These are phyloP conservation scores for Micoletzkya japonica DNA, from an alignment of 2,888 invertebrate species.

Conservation along the genomic window DNA sequence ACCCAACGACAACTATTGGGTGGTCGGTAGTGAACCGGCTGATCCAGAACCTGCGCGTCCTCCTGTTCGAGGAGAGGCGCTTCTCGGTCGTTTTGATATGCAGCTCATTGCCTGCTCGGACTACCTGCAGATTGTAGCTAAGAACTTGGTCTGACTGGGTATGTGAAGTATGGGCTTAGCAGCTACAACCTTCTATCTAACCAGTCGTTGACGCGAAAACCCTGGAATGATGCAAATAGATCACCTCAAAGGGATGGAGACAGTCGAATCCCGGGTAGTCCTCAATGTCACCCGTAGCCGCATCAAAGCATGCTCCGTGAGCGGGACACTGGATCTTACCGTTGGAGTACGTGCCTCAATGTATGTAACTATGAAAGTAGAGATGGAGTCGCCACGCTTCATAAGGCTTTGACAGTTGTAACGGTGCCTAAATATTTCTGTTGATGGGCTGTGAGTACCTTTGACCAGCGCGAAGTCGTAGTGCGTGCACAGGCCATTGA, in stretches of 20 bases:
- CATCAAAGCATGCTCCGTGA: constrained; percentile 93
- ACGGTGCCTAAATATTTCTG: not conserved
- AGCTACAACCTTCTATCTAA: not conserved
- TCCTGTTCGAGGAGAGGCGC: constrained; percentile 34
- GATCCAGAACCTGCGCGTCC: constrained; percentile 27
- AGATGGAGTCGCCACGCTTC: not conserved
- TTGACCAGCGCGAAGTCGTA: constrained; percentile 82
- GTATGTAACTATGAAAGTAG: constrained; percentile 15
- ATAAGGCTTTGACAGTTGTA: not conserved
- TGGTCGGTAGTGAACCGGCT: constrained; percentile 26
- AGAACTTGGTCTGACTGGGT: not conserved
- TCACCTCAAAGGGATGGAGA: constrained; percentile 82
- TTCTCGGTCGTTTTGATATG: constrained; percentile 44
- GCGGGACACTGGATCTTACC: constrained; percentile 87
- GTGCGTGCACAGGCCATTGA: constrained; percentile 90
- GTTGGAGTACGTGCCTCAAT: constrained; percentile 75
- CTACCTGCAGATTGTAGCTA: constrained; percentile 30
- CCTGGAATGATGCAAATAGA: not conserved
- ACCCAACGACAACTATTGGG: constrained; percentile 47
- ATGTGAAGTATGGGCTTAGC: not conserved
- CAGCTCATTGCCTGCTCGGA: constrained; percentile 34
- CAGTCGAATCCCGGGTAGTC: constrained; percentile 93
- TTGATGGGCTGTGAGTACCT: constrained; percentile 64
- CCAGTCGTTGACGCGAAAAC: not conserved
- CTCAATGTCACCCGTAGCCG: constrained; percentile 87